phyloP scores from a whole-genome alignment of 2,888 invertebrate species.

The Sturmia bella region DNA sequence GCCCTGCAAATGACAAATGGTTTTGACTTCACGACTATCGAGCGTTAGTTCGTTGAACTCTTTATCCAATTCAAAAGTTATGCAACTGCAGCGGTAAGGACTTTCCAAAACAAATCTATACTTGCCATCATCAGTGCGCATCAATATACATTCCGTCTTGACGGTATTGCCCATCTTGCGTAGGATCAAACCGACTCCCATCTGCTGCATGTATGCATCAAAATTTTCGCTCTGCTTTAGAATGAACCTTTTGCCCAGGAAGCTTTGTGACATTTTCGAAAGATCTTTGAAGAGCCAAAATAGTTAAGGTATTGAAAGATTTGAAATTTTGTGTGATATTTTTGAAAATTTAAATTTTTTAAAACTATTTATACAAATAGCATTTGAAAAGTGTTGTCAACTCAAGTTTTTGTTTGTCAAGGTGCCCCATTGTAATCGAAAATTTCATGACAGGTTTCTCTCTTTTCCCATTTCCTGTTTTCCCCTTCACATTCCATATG shows the following conservation, averaged over 20 bases:
- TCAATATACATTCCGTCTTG: neutral
- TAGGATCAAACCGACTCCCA: constrained; percentile 50
- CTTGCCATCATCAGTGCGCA: neutral
- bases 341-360: neutral
- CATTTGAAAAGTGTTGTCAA: neutral
- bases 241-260: constrained; percentile 30
- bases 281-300: neutral
- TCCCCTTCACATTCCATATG: no score
- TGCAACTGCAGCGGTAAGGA: constrained; percentile 19
- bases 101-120: constrained; percentile 32
- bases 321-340: constrained; percentile 7
- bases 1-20: constrained; percentile 19
- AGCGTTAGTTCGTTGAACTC: constrained; percentile 31
- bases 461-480: no score
- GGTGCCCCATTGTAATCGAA: no score
- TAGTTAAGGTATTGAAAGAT: neutral
- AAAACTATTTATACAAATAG: neutral
- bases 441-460: no score
- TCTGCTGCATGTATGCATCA: constrained; percentile 36
- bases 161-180: constrained; percentile 52
- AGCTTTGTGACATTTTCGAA: constrained; percentile 20
- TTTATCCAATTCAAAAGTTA: constrained; percentile 9
- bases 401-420: no score
- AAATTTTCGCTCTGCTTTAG: constrained; percentile 36
- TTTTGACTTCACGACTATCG: constrained; percentile 26